These are phyloP conservation scores for Gasterosteus aculeatus DNA, from an alignment of 2,113 vertebrate genomes.

Conservation along the genomic window DNA sequence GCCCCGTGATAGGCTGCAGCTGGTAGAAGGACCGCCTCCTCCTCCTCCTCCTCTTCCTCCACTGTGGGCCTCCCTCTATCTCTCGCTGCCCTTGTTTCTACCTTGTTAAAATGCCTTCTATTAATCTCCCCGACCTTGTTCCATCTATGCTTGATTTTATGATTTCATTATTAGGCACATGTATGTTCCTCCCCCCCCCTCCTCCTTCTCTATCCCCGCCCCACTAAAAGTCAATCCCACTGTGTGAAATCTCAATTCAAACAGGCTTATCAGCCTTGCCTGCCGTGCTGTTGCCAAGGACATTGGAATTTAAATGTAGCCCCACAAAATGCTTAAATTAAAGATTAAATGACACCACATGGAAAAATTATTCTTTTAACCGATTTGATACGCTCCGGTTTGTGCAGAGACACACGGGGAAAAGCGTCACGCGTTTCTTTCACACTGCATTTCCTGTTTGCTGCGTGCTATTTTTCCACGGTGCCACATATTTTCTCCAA, in stretches of 20 bases:
- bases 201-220: neutral
- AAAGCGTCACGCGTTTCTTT: slow-evolving; percentile 13
- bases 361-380: neutral
- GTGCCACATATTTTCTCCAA: neutral
- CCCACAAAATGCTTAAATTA: slow-evolving; percentile 21
- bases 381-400: slow-evolving; percentile 8
- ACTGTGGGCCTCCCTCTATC: slow-evolving; percentile 30
- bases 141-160: slow-evolving; percentile 53
- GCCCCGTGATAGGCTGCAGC: slow-evolving; percentile 61
- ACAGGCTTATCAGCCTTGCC: slow-evolving; percentile 53
- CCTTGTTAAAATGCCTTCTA: slow-evolving; percentile 65
- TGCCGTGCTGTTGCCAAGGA: slow-evolving; percentile 66
- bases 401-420: slow-evolving; percentile 15
- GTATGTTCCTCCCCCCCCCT: neutral
- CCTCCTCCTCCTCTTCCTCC: slow-evolving; percentile 34
- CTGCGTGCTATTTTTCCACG: neutral
- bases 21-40: slow-evolving; percentile 23
- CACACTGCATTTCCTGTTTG: slow-evolving; percentile 3
- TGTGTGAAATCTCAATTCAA: slow-evolving; percentile 59
- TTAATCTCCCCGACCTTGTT: slow-evolving; percentile 70
- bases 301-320: slow-evolving; percentile 51
- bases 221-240: slow-evolving; percentile 21
- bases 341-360: slow-evolving; percentile 18
- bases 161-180: slow-evolving; percentile 50
- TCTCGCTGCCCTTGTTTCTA: slow-evolving; percentile 63